Evolutionary conservation across 2,797 vertebrate species (phyloP).

Genomic region (Labeo calbasu): DNA sequence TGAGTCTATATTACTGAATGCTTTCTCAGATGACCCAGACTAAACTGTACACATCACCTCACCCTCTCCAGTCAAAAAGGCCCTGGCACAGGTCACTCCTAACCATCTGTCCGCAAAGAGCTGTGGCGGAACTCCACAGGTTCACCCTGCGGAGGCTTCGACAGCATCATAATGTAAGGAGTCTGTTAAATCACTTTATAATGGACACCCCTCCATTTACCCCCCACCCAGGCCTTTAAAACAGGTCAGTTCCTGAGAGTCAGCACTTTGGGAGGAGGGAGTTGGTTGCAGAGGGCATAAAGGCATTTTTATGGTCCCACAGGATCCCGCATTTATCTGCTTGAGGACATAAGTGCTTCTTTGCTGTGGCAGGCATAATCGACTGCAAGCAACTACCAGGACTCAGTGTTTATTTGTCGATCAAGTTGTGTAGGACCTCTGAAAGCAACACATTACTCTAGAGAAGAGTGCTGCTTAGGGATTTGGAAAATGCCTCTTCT

Average conservation of each 20-base stretch:
- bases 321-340: constrained; percentile 56
- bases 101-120: constrained; percentile 47
- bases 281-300: constrained; percentile 50
- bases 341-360: constrained; percentile 61
- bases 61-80: constrained; percentile 8
- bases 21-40: constrained; percentile 35
- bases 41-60: not conserved
- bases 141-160: constrained; percentile 42
- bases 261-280: constrained; percentile 57
- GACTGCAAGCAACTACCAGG: constrained; percentile 37
- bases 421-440: constrained; percentile 31
- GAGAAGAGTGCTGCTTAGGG: constrained; percentile 20
- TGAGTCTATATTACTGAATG: constrained; percentile 54
- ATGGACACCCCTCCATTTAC: constrained; percentile 60
- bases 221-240: constrained; percentile 45
- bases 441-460: constrained; percentile 31
- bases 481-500: constrained; percentile 19
- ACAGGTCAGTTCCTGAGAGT: constrained; percentile 61
- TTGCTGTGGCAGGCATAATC: constrained; percentile 60
- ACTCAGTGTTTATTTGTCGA: constrained; percentile 28
- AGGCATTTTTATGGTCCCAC: constrained; percentile 60
- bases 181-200: constrained; percentile 62
- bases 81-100: constrained; percentile 40
- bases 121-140: constrained; percentile 23
- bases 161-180: constrained; percentile 49